A percentile compares a stretch with the other conserved stretches of the same genome.
Evolutionary conservation across 2,113 vertebrate genomes (phyloP).

Genomic region (Thunnus maccoyii): DNA sequence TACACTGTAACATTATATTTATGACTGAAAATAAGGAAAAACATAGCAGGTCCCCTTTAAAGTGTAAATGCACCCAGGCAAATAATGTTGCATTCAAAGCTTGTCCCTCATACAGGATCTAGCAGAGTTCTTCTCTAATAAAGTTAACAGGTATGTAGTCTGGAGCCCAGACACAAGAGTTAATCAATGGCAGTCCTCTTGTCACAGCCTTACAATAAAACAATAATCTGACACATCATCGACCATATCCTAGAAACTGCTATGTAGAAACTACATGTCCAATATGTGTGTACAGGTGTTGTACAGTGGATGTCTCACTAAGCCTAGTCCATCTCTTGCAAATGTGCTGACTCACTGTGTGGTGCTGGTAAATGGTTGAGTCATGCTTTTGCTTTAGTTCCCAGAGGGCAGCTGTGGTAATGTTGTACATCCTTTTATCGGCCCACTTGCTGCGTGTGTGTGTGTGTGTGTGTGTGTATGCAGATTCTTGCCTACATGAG

Average conservation of each 20-base stretch:
- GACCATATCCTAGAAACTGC: not conserved
- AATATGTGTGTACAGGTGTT: not conserved
- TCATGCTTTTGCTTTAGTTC: slow-evolving; percentile 56
- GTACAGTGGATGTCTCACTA: not conserved
- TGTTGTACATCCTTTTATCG: slow-evolving; percentile 41
- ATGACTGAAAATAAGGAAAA: no score
- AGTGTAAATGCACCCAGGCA: not conserved
- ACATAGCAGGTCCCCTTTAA: no score
- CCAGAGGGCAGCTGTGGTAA: slow-evolving; percentile 50
- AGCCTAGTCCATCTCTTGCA: not conserved
- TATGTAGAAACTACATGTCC: not conserved
- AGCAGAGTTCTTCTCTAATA: not conserved
- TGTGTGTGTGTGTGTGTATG: no score
- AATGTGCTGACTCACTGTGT: slow-evolving; percentile 56
- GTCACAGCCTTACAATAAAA: not conserved
- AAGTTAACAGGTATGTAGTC: not conserved
- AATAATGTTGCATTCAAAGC: not conserved
- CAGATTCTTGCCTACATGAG: slow-evolving; percentile 26
- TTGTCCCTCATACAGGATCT: not conserved
- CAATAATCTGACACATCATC: not conserved
- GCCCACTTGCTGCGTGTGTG: slow-evolving; percentile 28
- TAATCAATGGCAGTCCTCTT: not conserved
- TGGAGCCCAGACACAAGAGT: no score
- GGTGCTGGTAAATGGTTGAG: slow-evolving; percentile 60
- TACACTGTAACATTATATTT: no score